Evolutionary conservation across 2,888 invertebrate species (phyloP).

Genomic region (Tachina fera): DNA sequence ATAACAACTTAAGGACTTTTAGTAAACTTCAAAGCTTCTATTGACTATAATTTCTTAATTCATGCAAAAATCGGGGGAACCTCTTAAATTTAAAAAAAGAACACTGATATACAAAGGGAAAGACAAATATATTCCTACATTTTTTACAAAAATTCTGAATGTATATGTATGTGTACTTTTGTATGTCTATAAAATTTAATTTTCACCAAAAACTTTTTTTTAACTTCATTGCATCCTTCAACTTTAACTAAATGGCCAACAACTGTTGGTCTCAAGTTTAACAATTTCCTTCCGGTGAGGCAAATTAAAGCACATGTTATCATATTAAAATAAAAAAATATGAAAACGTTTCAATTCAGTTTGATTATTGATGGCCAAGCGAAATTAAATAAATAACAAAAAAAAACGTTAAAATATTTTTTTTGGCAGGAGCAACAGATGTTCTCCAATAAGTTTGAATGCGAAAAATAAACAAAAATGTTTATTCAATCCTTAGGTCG

Average conservation of each 20-base stretch:
- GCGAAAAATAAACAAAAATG: background rate
- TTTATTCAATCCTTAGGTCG: background rate
- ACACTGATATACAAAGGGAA: too few relatives aligned
- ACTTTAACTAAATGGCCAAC: background rate
- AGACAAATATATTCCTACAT: too few relatives aligned
- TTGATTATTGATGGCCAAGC: constrained; percentile 48
- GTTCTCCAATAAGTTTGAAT: background rate
- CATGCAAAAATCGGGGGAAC: too few relatives aligned
- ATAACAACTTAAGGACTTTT: too few relatives aligned
- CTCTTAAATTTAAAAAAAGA: too few relatives aligned
- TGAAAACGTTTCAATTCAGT: constrained; percentile 26
- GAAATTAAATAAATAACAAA: constrained; percentile 2
- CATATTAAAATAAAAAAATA: background rate
- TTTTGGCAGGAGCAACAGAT: constrained; percentile 23
- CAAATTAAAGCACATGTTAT: constrained; percentile 57
- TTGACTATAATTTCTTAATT: too few relatives aligned
- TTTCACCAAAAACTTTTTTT: background rate
- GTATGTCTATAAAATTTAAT: background rate
- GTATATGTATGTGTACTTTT: too few relatives aligned
- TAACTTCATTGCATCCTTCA: background rate
- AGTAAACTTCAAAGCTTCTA: too few relatives aligned
- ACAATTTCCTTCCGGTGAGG: constrained; percentile 52
- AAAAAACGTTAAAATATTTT: background rate
- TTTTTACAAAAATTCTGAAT: too few relatives aligned
- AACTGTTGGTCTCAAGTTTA: constrained; percentile 42